Base-by-base conservation (phyloP, 1,140 invertebrate species). In the Dryas iulia region DNA sequence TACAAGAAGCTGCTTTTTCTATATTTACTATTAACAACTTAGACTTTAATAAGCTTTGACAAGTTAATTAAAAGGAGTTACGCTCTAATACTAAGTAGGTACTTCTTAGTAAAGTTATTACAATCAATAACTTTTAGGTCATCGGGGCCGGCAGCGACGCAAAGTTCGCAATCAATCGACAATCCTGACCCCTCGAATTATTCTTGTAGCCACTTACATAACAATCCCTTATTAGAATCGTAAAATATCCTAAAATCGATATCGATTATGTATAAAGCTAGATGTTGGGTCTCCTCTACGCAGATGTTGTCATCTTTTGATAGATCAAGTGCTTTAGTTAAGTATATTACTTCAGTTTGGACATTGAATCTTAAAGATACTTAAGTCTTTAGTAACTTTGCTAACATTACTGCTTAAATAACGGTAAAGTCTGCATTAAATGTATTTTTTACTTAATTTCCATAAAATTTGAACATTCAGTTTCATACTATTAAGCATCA, bases 131-230 rank as follows among this genome's bases (percentile, higher is more conserved):
- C 18, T 21, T 14, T 47, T 10, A 47, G 39, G 39, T 21, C 39
- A 47, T 21, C 39, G 39, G 39, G 18, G 39, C 39, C 18, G 39
- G 39, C 33, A n/a, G 33, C 39, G 39, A 47, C 39, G 39, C 18
- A 47, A 47, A 47, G 39, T 47, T 47, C 39, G 18, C 39, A 47
- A 47, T 47, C 14, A 47, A 47, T 47, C 39, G 39, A 47, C 39
- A 47, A 47, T 47, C 39, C 39, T 21, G 39, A 47, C 39, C 39
- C 39, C 18, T 47, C 2, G 14, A 47, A 47, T 47, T 47, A 47
- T 18, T 47, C 14, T 47, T 47, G 39, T 21, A 47, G 39, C 39
- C 39, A 47, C 39, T 47, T 47, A 47, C 7, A 47, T 11, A 47
- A 18, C 14, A 47, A 18, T 18, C 6, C 39, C 39, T 47, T 47